A percentile compares a stretch with the other conserved stretches of the same genome.
Conservation (phyloP, 2,113 vertebrate species). For the Psephotus haematonotus region DNA sequence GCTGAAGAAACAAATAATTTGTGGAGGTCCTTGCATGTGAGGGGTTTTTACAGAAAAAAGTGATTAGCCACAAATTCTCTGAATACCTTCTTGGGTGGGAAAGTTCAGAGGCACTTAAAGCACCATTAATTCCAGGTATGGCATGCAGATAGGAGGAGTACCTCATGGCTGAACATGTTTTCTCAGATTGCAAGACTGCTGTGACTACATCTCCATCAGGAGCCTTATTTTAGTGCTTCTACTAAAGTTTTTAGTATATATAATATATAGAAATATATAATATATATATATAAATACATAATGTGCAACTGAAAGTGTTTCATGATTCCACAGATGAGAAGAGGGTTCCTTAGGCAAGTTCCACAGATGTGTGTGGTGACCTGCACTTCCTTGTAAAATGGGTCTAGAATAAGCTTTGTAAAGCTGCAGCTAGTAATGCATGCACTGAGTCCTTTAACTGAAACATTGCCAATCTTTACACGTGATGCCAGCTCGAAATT, state of each 20-base stretch:
- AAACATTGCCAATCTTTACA: neutral
- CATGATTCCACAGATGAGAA: neutral
- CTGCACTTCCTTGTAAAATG: neutral
- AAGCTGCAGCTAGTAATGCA: neutral
- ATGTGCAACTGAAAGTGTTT: neutral
- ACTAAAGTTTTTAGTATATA: neutral
- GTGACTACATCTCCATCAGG: fast-evolving
- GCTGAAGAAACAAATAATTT: neutral
- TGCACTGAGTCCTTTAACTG: neutral
- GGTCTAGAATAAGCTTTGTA: neutral
- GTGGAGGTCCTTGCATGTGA: neutral
- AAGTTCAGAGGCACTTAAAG: neutral
- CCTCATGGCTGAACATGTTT: neutral
- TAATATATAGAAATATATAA: neutral
- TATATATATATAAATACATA: neutral
- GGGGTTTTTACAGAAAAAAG: neutral
- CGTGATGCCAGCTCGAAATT: neutral
- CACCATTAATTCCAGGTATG: neutral
- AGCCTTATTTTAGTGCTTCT: neutral
- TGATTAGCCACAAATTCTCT: neutral
- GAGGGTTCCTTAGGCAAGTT: neutral
- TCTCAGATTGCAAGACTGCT: neutral
- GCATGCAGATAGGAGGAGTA: neutral
- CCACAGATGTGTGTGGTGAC: neutral
- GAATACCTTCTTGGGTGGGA: neutral